These are phyloP conservation scores for Hoplostethus mediterraneus DNA, from an alignment of 2,797 vertebrate genomes.

Conservation along the genomic window DNA sequence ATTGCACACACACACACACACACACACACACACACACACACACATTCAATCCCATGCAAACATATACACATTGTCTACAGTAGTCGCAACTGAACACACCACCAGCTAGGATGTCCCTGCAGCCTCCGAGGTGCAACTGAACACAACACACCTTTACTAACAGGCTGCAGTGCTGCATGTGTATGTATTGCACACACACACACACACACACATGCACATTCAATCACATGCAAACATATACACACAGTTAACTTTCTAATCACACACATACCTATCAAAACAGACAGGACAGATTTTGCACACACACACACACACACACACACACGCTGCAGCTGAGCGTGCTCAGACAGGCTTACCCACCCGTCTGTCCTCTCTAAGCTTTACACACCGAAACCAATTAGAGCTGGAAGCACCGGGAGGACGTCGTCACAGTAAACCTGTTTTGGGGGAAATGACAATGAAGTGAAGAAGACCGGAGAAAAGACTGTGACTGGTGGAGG, in stretches of 20 bases:
- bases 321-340: neutral
- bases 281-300: neutral
- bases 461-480: constrained; percentile 3
- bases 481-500: neutral
- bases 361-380: constrained; percentile 42
- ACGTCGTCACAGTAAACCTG: constrained; percentile 47
- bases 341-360: neutral
- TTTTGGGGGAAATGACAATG: constrained; percentile 15
- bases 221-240: no score
- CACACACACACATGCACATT: no score
- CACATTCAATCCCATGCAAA: no score
- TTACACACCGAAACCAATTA: constrained; percentile 50
- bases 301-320: neutral
- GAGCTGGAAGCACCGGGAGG: constrained; percentile 35
- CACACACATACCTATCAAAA: no score
- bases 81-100: no score
- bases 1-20: neutral
- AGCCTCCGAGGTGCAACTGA: no score
- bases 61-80: neutral
- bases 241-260: neutral
- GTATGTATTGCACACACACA: neutral
- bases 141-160: no score
- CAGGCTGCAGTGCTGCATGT: no score
- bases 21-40: no score
- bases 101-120: no score